Conservation (phyloP, 23 tunicate species). For the Halocynthia aurantium region DNA sequence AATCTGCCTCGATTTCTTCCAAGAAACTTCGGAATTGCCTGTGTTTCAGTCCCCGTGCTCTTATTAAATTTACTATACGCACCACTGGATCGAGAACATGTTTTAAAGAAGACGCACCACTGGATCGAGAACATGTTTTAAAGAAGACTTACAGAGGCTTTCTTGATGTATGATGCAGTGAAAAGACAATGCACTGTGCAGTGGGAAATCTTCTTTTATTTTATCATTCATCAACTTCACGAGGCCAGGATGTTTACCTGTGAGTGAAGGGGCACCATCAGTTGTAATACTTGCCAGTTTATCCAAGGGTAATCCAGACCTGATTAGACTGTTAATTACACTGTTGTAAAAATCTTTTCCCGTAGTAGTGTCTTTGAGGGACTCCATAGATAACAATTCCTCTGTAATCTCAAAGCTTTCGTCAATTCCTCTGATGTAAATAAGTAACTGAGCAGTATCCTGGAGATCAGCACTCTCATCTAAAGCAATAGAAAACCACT, state of each 20-base stretch:
- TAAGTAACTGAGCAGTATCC: constrained; percentile 47
- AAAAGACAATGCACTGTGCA: constrained; percentile 3
- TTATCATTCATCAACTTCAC: constrained; percentile 25
- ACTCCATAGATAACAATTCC: constrained; percentile 17
- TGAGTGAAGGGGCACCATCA: constrained; percentile 37
- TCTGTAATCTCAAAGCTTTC: constrained; percentile 27
- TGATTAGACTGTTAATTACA: constrained; percentile 8
- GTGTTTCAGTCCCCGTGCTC: constrained; percentile 35
- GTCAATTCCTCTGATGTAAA: constrained; percentile 36
- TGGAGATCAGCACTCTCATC: constrained; percentile 11
- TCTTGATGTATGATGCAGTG: constrained; percentile 53
- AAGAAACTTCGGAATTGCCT: constrained; percentile 24
- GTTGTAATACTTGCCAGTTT: constrained; percentile 33
- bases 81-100: constrained; percentile 46
- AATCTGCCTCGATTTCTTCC: constrained; percentile 31
- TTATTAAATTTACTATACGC: constrained; percentile 35
- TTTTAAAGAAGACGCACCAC: constrained; percentile 32
- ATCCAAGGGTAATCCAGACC: constrained; percentile 6
- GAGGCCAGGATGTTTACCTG: constrained; percentile 28
- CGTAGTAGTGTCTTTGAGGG: constrained; percentile 46
- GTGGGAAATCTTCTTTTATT: constrained; percentile 24
- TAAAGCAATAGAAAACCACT: constrained; percentile 34
- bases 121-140: constrained; percentile 49
- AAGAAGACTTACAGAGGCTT: constrained; percentile 25
- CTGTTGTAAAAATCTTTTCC: constrained; percentile 24